phyloP scores from a whole-genome alignment of 1,140 invertebrate species.

The Anadara kagoshimensis region DNA sequence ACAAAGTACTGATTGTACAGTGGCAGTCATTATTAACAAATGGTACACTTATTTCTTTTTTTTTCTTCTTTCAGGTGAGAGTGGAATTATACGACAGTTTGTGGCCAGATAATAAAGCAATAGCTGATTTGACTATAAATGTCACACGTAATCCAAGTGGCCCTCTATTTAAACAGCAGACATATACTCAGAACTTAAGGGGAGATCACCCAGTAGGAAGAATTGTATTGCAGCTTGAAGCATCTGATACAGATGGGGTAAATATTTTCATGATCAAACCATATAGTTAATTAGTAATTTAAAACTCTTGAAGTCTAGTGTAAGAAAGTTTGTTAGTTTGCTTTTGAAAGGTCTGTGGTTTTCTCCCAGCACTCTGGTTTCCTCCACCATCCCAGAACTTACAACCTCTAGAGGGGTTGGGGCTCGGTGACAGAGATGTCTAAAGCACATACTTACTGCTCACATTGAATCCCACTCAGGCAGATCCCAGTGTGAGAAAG shows the following conservation, averaged over 20 bases:
- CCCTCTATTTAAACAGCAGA: conserved; percentile 86
- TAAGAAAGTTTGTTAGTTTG: too few relatives aligned
- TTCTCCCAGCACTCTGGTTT: too few relatives aligned
- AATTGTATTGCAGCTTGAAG: conserved; percentile 45
- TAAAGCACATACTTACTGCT: neutral
- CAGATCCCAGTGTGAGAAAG: too few relatives aligned
- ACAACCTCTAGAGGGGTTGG: neutral
- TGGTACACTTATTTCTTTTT: conserved; percentile 1
- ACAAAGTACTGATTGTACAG: too few relatives aligned
- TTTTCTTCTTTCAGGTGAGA: conserved; percentile 43
- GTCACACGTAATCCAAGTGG: conserved; percentile 85
- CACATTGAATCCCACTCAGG: neutral
- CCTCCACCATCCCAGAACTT: too few relatives aligned
- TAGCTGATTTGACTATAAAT: conserved; percentile 41
- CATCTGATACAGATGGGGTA: conserved; percentile 61
- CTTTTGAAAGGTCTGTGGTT: too few relatives aligned
- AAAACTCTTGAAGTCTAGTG: neutral
- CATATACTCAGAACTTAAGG: conserved; percentile 83
- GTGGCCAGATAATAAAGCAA: conserved; percentile 43
- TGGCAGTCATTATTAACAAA: neutral
- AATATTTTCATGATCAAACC: conserved; percentile 4
- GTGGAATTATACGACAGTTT: conserved; percentile 51
- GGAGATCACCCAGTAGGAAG: conserved; percentile 45
- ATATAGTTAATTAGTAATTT: neutral
- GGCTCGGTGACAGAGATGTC: neutral